A percentile compares a stretch with the other conserved stretches of the same genome.
Conservation (phyloP, 2,113 vertebrate species). For the Paratilapia polleni region DNA sequence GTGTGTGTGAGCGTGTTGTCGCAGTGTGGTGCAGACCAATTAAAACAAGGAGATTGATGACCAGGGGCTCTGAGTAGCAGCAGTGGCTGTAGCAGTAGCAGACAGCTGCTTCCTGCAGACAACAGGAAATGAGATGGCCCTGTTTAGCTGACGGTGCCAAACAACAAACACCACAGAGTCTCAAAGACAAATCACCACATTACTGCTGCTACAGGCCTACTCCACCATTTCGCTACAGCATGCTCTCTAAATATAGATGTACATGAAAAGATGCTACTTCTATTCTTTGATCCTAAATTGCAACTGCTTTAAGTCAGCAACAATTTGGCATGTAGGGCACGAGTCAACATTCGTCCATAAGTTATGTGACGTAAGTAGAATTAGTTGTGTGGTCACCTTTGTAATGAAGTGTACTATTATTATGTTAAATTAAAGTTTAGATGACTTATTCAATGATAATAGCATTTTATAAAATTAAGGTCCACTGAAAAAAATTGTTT, state of each 20-base stretch:
- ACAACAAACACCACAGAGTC: slow-evolving; percentile 61
- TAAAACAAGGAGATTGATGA: slow-evolving; percentile 82
- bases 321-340: neutral
- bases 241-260: slow-evolving; percentile 11
- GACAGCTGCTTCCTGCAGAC: slow-evolving; percentile 80
- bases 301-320: neutral
- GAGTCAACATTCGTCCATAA: neutral
- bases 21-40: slow-evolving; percentile 76
- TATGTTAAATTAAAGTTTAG: neutral
- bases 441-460: neutral
- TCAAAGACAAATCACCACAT: slow-evolving; percentile 77
- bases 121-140: slow-evolving; percentile 83
- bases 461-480: neutral
- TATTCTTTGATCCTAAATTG: slow-evolving; percentile 1
- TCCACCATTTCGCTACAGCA: slow-evolving; percentile 55
- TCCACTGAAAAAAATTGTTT: too few relatives aligned
- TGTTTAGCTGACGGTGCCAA: slow-evolving; percentile 79
- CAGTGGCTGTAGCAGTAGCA: slow-evolving; percentile 56
- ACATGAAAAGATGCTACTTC: neutral
- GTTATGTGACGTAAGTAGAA: neutral
- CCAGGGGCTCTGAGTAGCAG: slow-evolving; percentile 63
- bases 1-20: slow-evolving; percentile 29
- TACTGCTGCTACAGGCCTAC: slow-evolving; percentile 32
- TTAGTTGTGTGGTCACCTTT: neutral
- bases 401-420: neutral